Conservation (phyloP, 2,888 invertebrate genomes). For the Lutraria lutraria region DNA sequence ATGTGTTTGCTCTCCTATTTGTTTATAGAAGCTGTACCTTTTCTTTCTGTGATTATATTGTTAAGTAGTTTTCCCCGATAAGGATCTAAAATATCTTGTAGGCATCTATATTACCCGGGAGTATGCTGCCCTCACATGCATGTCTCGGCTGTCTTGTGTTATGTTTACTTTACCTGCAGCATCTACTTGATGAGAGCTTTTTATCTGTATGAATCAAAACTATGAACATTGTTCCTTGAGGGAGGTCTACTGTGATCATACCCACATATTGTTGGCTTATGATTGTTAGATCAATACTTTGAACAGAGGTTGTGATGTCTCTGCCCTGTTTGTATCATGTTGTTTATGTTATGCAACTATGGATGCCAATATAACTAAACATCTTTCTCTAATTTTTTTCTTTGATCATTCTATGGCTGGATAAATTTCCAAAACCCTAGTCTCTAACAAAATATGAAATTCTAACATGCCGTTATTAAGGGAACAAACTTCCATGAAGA, state of each 20-base stretch:
- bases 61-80: conserved; percentile 5
- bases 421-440: background rate
- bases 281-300: background rate
- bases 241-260: background rate
- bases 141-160: background rate
- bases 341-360: background rate
- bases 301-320: background rate
- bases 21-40: background rate
- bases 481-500: background rate
- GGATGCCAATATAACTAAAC: background rate
- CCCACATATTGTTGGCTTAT: background rate
- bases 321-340: background rate
- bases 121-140: background rate
- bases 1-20: background rate
- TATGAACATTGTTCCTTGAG: conserved; percentile 2
- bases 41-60: background rate
- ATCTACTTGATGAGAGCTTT: background rate
- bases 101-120: conserved; percentile 1
- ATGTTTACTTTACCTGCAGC: conserved; percentile 14
- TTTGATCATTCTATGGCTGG: background rate
- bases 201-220: conserved; percentile 10
- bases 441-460: background rate
- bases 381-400: background rate
- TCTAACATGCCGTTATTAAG: background rate
- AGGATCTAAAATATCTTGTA: conserved; percentile 11